phyloP scores from a whole-genome alignment of 2,113 vertebrate genomes.

The Sinocyclocheilus anshuiensis region DNA sequence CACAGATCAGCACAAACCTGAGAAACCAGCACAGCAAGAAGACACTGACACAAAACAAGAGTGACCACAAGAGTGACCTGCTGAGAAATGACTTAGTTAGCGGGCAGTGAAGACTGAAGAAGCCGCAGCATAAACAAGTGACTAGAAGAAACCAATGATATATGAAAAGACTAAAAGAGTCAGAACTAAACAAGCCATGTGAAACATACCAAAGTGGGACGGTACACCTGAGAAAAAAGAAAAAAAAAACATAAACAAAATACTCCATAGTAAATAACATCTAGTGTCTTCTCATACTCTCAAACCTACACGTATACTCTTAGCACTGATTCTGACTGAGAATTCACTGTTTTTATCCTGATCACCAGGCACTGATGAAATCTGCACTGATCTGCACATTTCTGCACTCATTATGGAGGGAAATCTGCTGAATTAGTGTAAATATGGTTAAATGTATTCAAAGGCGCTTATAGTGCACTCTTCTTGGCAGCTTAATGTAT shows the following conservation, averaged over 20 bases:
- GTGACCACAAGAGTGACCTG: conserved; percentile 4
- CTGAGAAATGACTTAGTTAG: neutral
- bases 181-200: neutral
- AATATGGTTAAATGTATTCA: neutral
- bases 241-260: neutral
- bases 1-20: conserved; percentile 39
- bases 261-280: neutral
- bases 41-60: conserved; percentile 16
- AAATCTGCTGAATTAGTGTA: neutral
- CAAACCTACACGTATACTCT: neutral
- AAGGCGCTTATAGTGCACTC: neutral
- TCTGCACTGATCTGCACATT: neutral
- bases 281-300: neutral
- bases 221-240: neutral
- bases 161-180: neutral
- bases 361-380: neutral
- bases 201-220: too few species aligned
- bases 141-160: neutral
- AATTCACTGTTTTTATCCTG: neutral
- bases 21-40: conserved; percentile 28
- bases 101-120: neutral
- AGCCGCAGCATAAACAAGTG: neutral
- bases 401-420: neutral
- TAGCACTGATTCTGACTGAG: neutral
- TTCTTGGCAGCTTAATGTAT: neutral